A percentile compares a stretch with the other conserved stretches of the same genome.
phyloP scores from a whole-genome alignment of 2,888 invertebrate species.

The Meiosimyza decipiens region DNA sequence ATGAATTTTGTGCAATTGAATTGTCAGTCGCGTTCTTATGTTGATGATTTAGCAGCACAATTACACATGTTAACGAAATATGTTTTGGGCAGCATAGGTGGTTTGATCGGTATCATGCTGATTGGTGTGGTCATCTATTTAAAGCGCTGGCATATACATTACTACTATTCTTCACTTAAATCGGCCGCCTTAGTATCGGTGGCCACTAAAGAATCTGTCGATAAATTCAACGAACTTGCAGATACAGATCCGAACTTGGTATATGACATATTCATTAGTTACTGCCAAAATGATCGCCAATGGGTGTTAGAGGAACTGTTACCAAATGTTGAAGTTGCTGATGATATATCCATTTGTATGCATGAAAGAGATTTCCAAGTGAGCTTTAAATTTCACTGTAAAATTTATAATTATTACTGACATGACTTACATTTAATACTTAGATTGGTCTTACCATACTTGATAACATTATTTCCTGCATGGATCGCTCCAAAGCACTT shows the following conservation, averaged over 20 bases:
- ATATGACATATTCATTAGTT: constrained; percentile 79
- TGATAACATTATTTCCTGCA: constrained; percentile 77
- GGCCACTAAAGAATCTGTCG: constrained; percentile 67
- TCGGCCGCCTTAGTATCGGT: constrained; percentile 71
- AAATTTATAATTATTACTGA: neutral
- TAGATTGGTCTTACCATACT: constrained; percentile 75
- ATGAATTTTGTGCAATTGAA: constrained; percentile 52
- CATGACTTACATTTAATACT: neutral
- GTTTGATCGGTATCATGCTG: constrained; percentile 46
- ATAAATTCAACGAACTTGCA: constrained; percentile 51
- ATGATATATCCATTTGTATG: constrained; percentile 73
- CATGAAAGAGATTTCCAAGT: constrained; percentile 80
- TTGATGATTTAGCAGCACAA: constrained; percentile 38
- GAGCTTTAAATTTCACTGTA: constrained; percentile 27
- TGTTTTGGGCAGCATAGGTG: constrained; percentile 47
- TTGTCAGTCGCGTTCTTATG: constrained; percentile 48
- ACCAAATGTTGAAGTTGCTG: constrained; percentile 72
- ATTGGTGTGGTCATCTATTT: constrained; percentile 62
- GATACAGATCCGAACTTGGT: constrained; percentile 58
- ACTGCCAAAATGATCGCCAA: constrained; percentile 73
- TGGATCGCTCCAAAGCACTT: constrained; percentile 74
- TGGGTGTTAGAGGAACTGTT: constrained; percentile 75
- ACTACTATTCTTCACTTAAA: constrained; percentile 71
- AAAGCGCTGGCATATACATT: constrained; percentile 71
- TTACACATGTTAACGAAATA: constrained; percentile 48